phyloP scores from a whole-genome alignment of 2,888 invertebrate species.

The Macroteleia sp. region DNA sequence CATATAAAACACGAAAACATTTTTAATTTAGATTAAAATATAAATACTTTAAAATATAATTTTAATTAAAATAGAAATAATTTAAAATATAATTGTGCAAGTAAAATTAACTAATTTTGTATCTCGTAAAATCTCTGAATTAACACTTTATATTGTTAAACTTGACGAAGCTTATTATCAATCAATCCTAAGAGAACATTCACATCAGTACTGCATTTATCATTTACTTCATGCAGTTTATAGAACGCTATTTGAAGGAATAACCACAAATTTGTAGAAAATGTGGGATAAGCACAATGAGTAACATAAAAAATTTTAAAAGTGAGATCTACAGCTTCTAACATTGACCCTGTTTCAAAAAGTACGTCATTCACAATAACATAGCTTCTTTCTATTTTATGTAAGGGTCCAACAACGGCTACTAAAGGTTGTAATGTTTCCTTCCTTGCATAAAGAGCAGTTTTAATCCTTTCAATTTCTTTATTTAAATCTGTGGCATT shows the following conservation, averaged over 20 bases:
- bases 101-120: too few relatives aligned
- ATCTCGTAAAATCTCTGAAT: too few relatives aligned
- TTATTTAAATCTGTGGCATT: background rate
- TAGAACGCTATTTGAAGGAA: constrained; percentile 20
- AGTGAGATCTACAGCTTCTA: constrained; percentile 34
- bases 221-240: background rate
- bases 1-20: too few relatives aligned
- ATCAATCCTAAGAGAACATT: constrained; percentile 15
- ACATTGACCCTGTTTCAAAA: constrained; percentile 11
- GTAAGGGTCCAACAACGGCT: constrained; percentile 15
- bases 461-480: constrained; percentile 6
- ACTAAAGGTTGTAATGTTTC: constrained; percentile 33
- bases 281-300: constrained; percentile 30
- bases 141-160: too few relatives aligned
- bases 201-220: constrained; percentile 6
- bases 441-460: background rate
- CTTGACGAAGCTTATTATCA: too few relatives aligned
- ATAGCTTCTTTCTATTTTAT: constrained; percentile 5
- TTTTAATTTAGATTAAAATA: too few relatives aligned
- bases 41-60: too few relatives aligned
- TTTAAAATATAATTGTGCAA: too few relatives aligned
- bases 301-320: constrained; percentile 36
- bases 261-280: constrained; percentile 15
- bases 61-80: too few relatives aligned
- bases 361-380: constrained; percentile 12